Evolutionary conservation across 2,888 invertebrate genomes (phyloP).

Genomic region (Agapostemon virescens): DNA sequence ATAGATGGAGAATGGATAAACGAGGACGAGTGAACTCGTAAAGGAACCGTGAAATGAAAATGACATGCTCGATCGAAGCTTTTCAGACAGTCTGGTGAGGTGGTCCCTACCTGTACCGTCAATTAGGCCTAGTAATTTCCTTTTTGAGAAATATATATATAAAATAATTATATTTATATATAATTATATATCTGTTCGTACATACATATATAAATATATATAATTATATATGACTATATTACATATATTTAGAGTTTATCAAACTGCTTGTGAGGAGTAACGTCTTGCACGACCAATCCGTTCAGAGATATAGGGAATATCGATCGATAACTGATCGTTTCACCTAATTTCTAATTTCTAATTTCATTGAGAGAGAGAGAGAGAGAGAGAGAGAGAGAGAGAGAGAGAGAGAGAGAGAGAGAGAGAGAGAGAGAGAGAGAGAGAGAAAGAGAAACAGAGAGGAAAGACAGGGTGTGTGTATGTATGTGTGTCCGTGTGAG

Average conservation of each 20-base stretch:
- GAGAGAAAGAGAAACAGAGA: no score
- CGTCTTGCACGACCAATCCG: constrained; percentile 57
- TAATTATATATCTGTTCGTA: constrained; percentile 66
- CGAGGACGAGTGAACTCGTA: not conserved
- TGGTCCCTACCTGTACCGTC: constrained; percentile 72
- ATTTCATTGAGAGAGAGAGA: not conserved
- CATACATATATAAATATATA: constrained; percentile 65
- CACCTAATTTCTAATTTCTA: constrained; percentile 13
- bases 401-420: not conserved
- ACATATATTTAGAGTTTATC: constrained; percentile 76
- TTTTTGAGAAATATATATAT: constrained; percentile 71
- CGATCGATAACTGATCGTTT: constrained; percentile 24
- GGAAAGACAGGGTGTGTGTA: no score
- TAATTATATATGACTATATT: constrained; percentile 63
- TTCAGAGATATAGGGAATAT: constrained; percentile 14
- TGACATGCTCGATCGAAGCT: constrained; percentile 49
- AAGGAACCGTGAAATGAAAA: constrained; percentile 31
- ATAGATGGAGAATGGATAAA: not conserved
- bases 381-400: not conserved
- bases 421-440: no score
- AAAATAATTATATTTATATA: constrained; percentile 62
- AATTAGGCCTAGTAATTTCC: constrained; percentile 79
- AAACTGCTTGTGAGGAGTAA: constrained; percentile 73
- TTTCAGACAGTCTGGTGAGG: constrained; percentile 32
- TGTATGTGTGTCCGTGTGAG: no score